Conservation (phyloP, 2,113 vertebrate species). For the Cavia aperea region DNA sequence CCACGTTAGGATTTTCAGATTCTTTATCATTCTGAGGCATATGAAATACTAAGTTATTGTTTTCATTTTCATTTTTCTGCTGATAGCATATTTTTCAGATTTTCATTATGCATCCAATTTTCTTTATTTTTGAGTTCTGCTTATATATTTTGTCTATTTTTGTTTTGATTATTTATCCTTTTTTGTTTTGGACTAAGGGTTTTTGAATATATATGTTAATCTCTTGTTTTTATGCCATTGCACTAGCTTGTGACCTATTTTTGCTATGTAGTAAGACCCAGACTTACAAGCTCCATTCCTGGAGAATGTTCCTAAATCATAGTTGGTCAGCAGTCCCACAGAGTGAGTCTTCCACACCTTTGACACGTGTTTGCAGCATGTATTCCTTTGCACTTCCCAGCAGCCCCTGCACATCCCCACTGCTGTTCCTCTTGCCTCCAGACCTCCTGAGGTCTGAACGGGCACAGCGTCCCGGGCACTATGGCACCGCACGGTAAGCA, state of each 20-base stretch:
- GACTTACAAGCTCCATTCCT: neutral
- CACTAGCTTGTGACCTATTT: neutral
- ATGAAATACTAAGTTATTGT: neutral
- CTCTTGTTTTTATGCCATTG: neutral
- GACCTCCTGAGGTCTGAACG: neutral
- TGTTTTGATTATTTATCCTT: neutral
- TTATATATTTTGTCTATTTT: neutral
- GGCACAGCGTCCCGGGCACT: neutral
- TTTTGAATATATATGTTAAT: neutral
- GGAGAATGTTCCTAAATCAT: neutral
- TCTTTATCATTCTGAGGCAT: neutral
- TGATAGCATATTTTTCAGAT: slow-evolving; percentile 1
- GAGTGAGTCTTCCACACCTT: neutral
- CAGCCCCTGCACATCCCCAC: neutral
- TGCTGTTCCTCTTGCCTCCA: neutral
- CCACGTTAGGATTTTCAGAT: neutral
- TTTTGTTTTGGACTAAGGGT: neutral
- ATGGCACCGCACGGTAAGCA: neutral
- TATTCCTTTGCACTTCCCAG: neutral
- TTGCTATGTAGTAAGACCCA: neutral
- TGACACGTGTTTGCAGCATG: neutral
- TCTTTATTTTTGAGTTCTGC: neutral
- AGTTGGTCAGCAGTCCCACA: neutral
- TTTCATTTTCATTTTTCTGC: neutral
- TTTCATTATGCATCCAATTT: neutral